Percentiles rank a stretch among this genome's conserved stretches.
phyloP scores from a whole-genome alignment of 2,888 invertebrate species.

The Melikaiella ostensackeni region DNA sequence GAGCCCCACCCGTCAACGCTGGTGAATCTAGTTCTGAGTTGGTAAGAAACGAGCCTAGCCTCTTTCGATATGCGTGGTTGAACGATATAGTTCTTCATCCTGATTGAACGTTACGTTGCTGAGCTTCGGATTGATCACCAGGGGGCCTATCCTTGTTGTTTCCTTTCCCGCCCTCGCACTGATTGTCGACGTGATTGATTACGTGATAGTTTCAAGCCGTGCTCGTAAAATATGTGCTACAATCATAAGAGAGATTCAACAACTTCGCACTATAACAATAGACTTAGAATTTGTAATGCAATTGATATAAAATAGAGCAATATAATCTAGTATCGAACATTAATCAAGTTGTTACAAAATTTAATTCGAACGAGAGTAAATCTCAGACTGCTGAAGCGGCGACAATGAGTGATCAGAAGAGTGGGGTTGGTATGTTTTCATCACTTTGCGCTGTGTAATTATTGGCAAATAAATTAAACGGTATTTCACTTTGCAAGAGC shows the following conservation, averaged over 20 bases:
- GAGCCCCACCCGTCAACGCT: constrained; percentile 40
- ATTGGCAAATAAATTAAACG: too few species aligned
- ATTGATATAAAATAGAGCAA: too few species aligned
- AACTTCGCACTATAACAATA: not conserved
- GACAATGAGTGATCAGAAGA: too few species aligned
- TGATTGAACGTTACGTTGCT: constrained; percentile 4
- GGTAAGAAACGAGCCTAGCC: constrained; percentile 8
- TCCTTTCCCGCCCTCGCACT: not conserved
- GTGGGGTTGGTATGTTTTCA: too few species aligned
- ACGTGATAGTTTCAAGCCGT: not conserved
- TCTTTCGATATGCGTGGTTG: constrained; percentile 13
- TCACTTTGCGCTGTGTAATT: too few species aligned
- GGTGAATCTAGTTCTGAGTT: constrained; percentile 20
- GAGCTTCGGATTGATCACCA: not conserved
- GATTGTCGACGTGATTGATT: not conserved
- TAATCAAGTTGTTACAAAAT: too few species aligned
- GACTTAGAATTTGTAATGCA: too few species aligned
- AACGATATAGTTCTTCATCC: not conserved
- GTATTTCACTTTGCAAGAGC: too few species aligned
- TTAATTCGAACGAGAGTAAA: too few species aligned
- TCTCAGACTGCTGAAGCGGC: too few species aligned
- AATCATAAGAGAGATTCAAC: not conserved
- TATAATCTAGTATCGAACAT: too few species aligned
- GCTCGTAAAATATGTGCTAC: not conserved
- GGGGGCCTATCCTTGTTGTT: not conserved